phyloP scores from a whole-genome alignment of 2,797 vertebrate species.

The Characodon lateralis region DNA sequence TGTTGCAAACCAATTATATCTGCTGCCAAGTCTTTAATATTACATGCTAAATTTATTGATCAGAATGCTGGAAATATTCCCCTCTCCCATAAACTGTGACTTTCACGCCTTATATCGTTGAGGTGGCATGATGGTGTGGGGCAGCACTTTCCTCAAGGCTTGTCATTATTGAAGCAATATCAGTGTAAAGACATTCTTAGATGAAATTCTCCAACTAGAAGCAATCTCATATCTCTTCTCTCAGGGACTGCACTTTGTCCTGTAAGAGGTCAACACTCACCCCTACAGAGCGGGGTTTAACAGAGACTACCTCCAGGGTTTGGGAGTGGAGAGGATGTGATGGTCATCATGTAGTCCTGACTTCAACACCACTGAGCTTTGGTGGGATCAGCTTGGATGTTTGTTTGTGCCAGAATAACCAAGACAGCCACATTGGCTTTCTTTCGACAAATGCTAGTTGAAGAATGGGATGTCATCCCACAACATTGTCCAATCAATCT shows the following conservation, averaged over 20 bases:
- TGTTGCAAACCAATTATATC: not conserved
- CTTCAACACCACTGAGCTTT: no score
- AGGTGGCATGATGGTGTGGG: not conserved
- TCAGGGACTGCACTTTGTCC: not conserved
- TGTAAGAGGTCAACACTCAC: not conserved
- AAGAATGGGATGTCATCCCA: no score
- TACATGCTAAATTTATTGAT: not conserved
- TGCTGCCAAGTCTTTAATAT: not conserved
- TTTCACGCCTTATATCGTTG: not conserved
- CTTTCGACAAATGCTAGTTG: no score
- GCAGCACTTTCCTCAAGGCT: not conserved
- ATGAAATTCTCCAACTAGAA: not conserved
- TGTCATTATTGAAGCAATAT: not conserved
- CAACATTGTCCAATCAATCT: no score
- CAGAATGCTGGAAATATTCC: not conserved
- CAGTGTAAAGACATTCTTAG: not conserved
- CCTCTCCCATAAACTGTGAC: not conserved
- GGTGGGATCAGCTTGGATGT: no score
- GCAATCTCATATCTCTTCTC: not conserved
- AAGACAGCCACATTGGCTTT: no score
- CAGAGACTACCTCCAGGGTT: not conserved
- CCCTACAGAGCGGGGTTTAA: not conserved
- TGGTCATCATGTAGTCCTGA: not conserved
- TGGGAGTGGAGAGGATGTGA: not conserved
- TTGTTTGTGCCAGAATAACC: no score